Percentiles rank a stretch among this genome's conserved stretches.
These are phyloP conservation scores for Meiosimyza platycephala DNA, from an alignment of 2,888 invertebrate genomes.

Conservation along the genomic window DNA sequence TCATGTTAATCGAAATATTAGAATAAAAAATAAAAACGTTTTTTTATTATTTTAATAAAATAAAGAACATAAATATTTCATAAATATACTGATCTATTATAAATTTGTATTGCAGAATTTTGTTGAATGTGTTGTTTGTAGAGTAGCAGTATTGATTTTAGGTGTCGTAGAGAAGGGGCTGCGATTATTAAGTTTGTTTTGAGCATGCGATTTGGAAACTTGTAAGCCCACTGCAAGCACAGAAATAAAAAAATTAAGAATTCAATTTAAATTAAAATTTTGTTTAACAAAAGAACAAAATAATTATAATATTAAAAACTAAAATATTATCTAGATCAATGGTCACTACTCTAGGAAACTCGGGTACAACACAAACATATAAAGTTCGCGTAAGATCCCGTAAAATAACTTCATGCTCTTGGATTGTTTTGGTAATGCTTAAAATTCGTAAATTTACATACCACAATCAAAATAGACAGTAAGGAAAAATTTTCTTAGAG, in stretches of 20 bases:
- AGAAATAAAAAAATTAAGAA: conserved; percentile 50
- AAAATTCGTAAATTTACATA: background rate
- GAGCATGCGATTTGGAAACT: conserved; percentile 90
- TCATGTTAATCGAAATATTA: background rate
- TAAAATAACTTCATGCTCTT: background rate
- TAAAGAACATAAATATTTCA: background rate
- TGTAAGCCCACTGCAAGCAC: conserved; percentile 89
- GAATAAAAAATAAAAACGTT: conserved; percentile 11
- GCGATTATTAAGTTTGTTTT: conserved; percentile 66
- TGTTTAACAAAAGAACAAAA: conserved; percentile 32
- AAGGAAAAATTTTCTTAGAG: background rate
- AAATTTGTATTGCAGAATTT: conserved; percentile 44
- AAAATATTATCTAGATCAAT: no score
- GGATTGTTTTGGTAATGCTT: background rate
- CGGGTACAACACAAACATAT: no score
- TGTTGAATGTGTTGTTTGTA: conserved; percentile 42
- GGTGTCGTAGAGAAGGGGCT: conserved; percentile 68
- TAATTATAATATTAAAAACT: background rate
- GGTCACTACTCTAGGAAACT: no score
- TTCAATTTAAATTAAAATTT: conserved; percentile 48
- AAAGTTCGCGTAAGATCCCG: no score
- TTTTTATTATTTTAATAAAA: conserved; percentile 1
- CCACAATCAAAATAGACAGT: background rate
- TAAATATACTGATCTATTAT: conserved; percentile 22
- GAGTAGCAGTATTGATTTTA: conserved; percentile 46